phyloP scores from a whole-genome alignment of 1,140 invertebrate genomes.

The Adoxophyes honmai region DNA sequence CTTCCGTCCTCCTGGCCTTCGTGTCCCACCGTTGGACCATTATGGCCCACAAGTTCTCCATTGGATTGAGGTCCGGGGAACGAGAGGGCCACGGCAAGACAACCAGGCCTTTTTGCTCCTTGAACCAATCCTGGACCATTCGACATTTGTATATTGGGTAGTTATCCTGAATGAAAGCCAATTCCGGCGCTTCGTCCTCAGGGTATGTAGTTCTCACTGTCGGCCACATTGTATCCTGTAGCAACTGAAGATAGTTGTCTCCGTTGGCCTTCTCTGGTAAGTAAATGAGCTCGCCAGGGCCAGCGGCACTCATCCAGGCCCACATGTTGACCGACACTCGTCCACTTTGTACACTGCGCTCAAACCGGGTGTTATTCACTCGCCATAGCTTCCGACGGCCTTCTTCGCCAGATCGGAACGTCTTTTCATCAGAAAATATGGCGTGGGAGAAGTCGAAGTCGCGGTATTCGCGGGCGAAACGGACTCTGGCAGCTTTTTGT shows the following conservation, averaged over 20 bases:
- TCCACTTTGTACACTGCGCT: background rate
- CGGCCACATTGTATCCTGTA: background rate
- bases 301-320: conserved; percentile 23
- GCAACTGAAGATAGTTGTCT: background rate
- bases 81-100: conserved; percentile 31
- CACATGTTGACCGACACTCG: conserved; percentile 22
- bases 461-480: conserved; percentile 3
- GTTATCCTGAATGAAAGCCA: background rate
- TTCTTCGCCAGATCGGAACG: background rate
- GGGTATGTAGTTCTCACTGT: background rate
- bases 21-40: conserved; percentile 17
- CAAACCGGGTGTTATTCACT: background rate
- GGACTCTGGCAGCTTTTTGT: background rate
- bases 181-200: background rate
- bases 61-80: conserved; percentile 41
- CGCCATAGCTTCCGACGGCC: background rate
- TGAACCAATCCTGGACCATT: background rate
- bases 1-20: background rate
- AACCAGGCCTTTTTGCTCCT: conserved; percentile 22
- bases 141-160: background rate
- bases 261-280: conserved; percentile 20
- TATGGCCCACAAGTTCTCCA: conserved; percentile 40
- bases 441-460: conserved; percentile 15
- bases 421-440: conserved; percentile 13
- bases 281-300: conserved; percentile 22